Conservation (phyloP, 2,888 invertebrate species). For the Dascillus cervinus region DNA sequence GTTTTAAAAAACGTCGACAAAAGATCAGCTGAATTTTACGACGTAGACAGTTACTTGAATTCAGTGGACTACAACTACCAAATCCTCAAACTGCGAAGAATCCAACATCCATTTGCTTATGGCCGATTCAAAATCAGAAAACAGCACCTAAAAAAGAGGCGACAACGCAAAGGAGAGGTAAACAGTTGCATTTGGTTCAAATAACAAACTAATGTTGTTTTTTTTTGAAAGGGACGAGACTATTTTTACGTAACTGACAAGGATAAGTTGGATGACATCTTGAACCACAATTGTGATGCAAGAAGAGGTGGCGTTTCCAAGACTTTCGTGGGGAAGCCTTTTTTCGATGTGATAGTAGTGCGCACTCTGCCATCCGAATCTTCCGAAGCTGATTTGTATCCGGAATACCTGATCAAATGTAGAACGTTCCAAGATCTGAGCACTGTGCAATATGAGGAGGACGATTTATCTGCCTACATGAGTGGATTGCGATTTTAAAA, state of each 20-base stretch:
- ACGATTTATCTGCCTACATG: too few species aligned
- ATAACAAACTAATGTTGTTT: too few species aligned
- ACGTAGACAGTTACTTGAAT: too few species aligned
- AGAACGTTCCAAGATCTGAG: background rate
- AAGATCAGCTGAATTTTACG: too few species aligned
- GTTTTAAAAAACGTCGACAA: too few species aligned
- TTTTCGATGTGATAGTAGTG: background rate
- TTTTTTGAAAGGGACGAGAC: background rate
- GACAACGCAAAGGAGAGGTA: too few species aligned
- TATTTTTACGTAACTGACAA: background rate
- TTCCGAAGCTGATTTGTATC: constrained; percentile 10
- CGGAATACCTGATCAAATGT: constrained; percentile 10
- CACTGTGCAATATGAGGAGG: background rate
- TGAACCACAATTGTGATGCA: constrained; percentile 2
- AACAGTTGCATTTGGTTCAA: too few species aligned
- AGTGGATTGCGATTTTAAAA: too few species aligned
- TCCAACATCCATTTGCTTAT: constrained; percentile 16
- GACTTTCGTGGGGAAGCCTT: background rate
- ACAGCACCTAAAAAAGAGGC: constrained; percentile 2
- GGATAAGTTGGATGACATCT: background rate
- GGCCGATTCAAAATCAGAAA: constrained; percentile 8
- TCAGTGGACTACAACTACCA: background rate
- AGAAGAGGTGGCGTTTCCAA: background rate
- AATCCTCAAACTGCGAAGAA: constrained; percentile 8
- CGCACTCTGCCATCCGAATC: background rate